These are phyloP conservation scores for Stictonetta naevosa DNA, from an alignment of 2,113 vertebrate species.

Conservation along the genomic window DNA sequence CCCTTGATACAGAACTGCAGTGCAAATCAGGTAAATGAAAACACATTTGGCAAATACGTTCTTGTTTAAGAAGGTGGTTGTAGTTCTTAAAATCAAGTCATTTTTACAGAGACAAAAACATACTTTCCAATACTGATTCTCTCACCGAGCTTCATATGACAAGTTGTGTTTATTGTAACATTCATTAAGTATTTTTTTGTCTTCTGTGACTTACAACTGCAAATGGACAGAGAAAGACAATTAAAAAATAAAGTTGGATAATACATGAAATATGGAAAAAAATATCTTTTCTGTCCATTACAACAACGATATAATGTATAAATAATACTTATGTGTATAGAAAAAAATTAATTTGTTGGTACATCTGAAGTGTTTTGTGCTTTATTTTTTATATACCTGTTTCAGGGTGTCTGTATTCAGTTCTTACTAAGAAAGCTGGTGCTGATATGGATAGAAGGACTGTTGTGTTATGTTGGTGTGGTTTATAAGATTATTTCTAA, in stretches of 20 bases:
- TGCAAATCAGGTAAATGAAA: slow-evolving; percentile 80
- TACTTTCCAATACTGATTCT: neutral
- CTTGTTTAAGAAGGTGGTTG: neutral
- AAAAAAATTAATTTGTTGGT: neutral
- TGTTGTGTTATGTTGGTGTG: neutral
- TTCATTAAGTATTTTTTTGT: neutral
- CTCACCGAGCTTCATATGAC: neutral
- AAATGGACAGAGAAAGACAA: neutral
- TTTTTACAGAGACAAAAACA: neutral
- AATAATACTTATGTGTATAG: neutral
- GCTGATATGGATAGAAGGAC: neutral
- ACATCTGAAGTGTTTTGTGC: neutral
- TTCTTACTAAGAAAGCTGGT: neutral
- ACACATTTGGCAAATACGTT: neutral
- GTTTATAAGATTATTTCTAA: neutral
- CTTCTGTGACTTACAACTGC: neutral
- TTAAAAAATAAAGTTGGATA: neutral
- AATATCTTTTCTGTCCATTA: neutral
- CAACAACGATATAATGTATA: rapidly evolving
- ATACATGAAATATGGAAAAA: neutral
- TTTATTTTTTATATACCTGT: neutral
- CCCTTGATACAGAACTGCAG: slow-evolving; percentile 78
- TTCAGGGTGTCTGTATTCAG: neutral
- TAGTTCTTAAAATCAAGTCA: neutral
- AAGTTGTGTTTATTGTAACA: neutral